Percentiles rank a stretch among this genome's conserved stretches.
Evolutionary conservation across 2,113 vertebrate genomes (phyloP).

Genomic region (Speoplatyrhinus poulsoni): DNA sequence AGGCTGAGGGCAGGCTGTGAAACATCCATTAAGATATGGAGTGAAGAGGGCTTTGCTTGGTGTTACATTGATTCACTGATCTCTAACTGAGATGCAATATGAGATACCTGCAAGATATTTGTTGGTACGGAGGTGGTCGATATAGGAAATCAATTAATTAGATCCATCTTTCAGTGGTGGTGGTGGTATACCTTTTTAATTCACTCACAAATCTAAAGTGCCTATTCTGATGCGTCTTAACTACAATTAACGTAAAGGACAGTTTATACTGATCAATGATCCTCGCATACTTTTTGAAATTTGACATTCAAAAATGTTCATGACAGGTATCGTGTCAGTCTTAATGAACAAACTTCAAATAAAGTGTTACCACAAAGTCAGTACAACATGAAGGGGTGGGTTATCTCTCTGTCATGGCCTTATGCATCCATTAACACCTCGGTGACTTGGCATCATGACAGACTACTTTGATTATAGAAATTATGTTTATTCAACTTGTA

Average conservation of each 20-base stretch:
- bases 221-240: conserved; percentile 8
- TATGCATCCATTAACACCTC: conserved; percentile 36
- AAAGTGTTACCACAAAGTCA: conserved; percentile 43
- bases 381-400: conserved; percentile 13
- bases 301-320: too few species aligned
- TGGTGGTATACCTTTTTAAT: neutral
- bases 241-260: neutral
- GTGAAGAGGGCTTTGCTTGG: neutral
- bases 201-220: neutral
- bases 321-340: too few species aligned
- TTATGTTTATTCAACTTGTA: neutral
- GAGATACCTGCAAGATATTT: neutral
- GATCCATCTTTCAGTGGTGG: neutral
- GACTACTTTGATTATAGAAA: conserved; percentile 26
- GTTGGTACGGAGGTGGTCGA: neutral
- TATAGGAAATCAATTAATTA: neutral
- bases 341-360: too few species aligned
- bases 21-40: conserved; percentile 9
- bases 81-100: conserved; percentile 9
- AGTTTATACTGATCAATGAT: conserved; percentile 10
- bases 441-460: conserved; percentile 31
- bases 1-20: conserved; percentile 12
- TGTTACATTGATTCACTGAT: neutral
- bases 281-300: conserved; percentile 4
- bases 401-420: conserved; percentile 11